phyloP scores from a whole-genome alignment of 92 coral and sea anemone genomes.

The Desmophyllum pertusum region DNA sequence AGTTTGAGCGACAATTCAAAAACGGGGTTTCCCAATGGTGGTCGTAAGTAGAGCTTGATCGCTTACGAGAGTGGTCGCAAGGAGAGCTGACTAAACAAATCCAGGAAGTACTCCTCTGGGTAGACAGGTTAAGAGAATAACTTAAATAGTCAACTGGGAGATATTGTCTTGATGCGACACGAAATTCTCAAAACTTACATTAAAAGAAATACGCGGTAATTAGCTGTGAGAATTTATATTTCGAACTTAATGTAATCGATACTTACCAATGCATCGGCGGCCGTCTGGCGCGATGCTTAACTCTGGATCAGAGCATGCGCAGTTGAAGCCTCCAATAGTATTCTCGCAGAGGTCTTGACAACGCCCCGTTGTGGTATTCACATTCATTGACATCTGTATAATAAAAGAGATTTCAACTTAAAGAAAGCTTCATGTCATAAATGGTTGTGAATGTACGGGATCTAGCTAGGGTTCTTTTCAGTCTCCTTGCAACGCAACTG shows the following conservation, averaged over 20 bases:
- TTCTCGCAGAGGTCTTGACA: slow-evolving; percentile 79
- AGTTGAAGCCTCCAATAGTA: slow-evolving; percentile 75
- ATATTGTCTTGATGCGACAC: neutral
- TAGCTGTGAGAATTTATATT: neutral
- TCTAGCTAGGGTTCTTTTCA: too few species aligned
- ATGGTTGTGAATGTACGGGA: too few species aligned
- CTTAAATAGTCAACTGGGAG: too few species aligned
- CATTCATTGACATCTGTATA: slow-evolving; percentile 73
- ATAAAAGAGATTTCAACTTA: neutral
- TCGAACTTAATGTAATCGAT: neutral
- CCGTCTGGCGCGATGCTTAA: slow-evolving; percentile 60
- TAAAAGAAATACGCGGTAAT: neutral
- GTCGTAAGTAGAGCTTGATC: too few species aligned
- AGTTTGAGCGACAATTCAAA: too few species aligned
- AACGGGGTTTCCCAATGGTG: too few species aligned
- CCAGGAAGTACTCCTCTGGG: too few species aligned
- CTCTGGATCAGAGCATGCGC: slow-evolving; percentile 78
- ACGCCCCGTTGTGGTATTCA: slow-evolving; percentile 53
- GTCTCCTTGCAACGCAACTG: too few species aligned
- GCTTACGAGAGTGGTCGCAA: too few species aligned
- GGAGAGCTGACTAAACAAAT: too few species aligned
- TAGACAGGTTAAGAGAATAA: too few species aligned
- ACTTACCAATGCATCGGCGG: slow-evolving; percentile 59
- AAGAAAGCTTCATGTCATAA: too few species aligned
- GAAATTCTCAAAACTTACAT: neutral